Evolutionary conservation across 2,888 invertebrate genomes (phyloP).

Genomic region (Drosophila nigritarsus): DNA sequence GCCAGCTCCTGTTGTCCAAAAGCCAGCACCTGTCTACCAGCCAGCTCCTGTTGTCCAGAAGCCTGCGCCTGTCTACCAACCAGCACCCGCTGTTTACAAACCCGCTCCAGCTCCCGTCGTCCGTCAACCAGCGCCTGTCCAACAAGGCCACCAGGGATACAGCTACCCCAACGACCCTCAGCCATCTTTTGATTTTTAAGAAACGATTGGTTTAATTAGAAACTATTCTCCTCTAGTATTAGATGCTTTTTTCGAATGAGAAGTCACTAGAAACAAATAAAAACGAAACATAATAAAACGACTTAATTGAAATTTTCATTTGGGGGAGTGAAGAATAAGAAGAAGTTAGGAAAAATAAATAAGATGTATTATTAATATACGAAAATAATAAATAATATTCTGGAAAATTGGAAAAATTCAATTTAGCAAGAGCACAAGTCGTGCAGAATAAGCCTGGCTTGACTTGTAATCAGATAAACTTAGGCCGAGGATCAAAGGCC

Average conservation of each 20-base stretch:
- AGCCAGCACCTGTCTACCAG: conserved; percentile 30
- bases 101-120: conserved; percentile 30
- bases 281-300: conserved; percentile 22
- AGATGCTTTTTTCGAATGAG: conserved; percentile 54
- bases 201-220: conserved; percentile 52
- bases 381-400: neutral
- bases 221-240: conserved; percentile 72
- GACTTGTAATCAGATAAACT: neutral
- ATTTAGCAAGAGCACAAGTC: neutral
- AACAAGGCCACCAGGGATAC: conserved; percentile 62
- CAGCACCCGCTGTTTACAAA: conserved; percentile 4
- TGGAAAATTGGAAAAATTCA: neutral
- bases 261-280: conserved; percentile 39
- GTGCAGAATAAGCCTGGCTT: neutral
- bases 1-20: conserved; percentile 1
- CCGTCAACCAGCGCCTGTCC: conserved; percentile 43
- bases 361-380: neutral
- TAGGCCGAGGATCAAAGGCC: neutral
- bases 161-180: conserved; percentile 81
- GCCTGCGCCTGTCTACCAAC: conserved; percentile 30
- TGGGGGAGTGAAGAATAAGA: neutral
- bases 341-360: neutral
- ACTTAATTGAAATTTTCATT: neutral
- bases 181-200: conserved; percentile 79
- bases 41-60: conserved; percentile 5